phyloP scores from a whole-genome alignment of 1,140 invertebrate species.

The Hetaerina americana region DNA sequence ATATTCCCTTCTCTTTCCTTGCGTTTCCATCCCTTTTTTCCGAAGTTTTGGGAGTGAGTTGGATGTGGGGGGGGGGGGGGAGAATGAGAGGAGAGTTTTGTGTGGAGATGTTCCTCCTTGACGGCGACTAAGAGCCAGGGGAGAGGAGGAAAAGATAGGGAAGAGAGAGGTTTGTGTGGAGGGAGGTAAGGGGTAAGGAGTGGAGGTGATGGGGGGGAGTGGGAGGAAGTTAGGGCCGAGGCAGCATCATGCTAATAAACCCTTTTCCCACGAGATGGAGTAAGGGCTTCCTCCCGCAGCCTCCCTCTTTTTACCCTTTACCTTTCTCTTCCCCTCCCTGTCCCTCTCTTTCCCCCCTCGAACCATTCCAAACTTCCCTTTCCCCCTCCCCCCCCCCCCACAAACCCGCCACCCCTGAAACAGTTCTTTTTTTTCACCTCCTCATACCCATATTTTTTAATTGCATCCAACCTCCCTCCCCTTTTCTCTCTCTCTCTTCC shows the following conservation, averaged over 20 bases:
- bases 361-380: no score
- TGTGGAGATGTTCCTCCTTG: background rate
- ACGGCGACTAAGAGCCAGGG: no score
- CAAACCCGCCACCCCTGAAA: background rate
- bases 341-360: background rate
- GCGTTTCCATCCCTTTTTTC: no score
- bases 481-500: no score
- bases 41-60: no score
- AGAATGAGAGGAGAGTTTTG: background rate
- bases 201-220: background rate
- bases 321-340: no score
- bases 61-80: background rate
- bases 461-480: background rate
- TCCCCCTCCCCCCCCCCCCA: background rate
- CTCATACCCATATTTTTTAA: background rate
- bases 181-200: background rate
- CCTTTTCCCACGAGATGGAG: background rate
- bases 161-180: background rate
- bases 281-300: background rate
- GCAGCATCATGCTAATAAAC: background rate
- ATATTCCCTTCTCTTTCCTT: no score
- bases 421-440: background rate
- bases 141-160: background rate
- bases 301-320: background rate
- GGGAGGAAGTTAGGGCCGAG: no score